Conservation (phyloP, 2,888 invertebrate genomes). For the Drosophila phalerata region DNA sequence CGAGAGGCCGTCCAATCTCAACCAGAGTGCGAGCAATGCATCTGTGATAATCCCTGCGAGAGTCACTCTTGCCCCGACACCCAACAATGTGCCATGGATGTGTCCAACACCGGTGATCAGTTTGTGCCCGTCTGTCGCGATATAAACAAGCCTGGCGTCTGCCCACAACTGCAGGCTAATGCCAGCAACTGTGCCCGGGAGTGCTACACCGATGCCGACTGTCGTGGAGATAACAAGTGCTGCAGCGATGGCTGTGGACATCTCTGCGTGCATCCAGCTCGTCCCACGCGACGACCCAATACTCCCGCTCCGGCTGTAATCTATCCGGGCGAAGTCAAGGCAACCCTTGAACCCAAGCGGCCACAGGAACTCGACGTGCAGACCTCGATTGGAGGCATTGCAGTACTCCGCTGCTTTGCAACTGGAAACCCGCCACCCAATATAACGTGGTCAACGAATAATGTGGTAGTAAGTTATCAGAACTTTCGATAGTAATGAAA, state of each 20-base stretch:
- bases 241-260: constrained; percentile 92
- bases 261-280: constrained; percentile 88
- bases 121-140: constrained; percentile 84
- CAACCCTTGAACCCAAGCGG: constrained; percentile 86
- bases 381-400: constrained; percentile 90
- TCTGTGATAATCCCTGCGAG: constrained; percentile 91
- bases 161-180: constrained; percentile 87
- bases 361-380: constrained; percentile 88
- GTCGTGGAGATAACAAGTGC: constrained; percentile 92
- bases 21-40: constrained; percentile 90
- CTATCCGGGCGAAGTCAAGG: constrained; percentile 82
- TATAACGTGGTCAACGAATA: constrained; percentile 91
- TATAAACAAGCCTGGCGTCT: constrained; percentile 89
- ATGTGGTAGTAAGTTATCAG: constrained; percentile 87
- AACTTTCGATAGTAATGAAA: not conserved
- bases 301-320: constrained; percentile 84
- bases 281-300: constrained; percentile 85
- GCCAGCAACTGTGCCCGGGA: constrained; percentile 88
- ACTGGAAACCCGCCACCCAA: constrained; percentile 92
- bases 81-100: constrained; percentile 90
- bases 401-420: constrained; percentile 91
- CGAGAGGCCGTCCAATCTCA: constrained; percentile 87
- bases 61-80: constrained; percentile 87
- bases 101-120: constrained; percentile 78
- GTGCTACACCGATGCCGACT: constrained; percentile 93